These are phyloP conservation scores for Cassiopea andromeda DNA, from an alignment of 30 jellyfish, hydroid and myxozoan species.

Conservation along the genomic window DNA sequence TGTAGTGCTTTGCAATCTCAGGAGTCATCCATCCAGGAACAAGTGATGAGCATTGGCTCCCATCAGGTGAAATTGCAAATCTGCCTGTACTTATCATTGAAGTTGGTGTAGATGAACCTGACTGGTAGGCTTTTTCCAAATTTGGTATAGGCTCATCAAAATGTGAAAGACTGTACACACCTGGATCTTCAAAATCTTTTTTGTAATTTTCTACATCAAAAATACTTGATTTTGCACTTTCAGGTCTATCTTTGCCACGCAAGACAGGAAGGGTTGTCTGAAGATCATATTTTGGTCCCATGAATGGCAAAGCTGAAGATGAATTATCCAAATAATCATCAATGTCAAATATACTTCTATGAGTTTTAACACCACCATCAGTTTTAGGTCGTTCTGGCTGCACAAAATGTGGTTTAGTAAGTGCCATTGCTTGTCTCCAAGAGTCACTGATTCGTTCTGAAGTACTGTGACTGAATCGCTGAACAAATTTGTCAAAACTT, in stretches of 20 bases:
- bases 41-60: conserved; percentile 60
- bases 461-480: background rate
- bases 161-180: conserved; percentile 74
- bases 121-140: conserved; percentile 45
- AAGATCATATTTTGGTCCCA: conserved; percentile 13
- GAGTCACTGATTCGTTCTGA: background rate
- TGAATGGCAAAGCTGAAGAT: background rate
- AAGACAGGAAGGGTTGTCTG: conserved; percentile 69
- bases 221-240: conserved; percentile 49
- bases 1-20: conserved; percentile 61
- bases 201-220: conserved; percentile 52
- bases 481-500: too few species aligned
- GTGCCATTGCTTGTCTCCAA: conserved; percentile 25
- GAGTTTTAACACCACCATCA: background rate
- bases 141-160: conserved; percentile 81
- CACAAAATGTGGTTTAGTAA: conserved; percentile 61
- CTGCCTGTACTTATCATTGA: conserved; percentile 73
- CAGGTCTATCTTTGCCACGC: conserved; percentile 75
- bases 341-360: conserved; percentile 68
- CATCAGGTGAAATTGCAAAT: conserved; percentile 62
- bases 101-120: conserved; percentile 68
- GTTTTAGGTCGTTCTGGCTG: conserved; percentile 39
- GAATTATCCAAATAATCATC: conserved; percentile 46
- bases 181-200: conserved; percentile 74
- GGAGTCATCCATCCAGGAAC: conserved; percentile 56